phyloP scores from a whole-genome alignment of 2,888 invertebrate species.

The Apotomis betuletana region DNA sequence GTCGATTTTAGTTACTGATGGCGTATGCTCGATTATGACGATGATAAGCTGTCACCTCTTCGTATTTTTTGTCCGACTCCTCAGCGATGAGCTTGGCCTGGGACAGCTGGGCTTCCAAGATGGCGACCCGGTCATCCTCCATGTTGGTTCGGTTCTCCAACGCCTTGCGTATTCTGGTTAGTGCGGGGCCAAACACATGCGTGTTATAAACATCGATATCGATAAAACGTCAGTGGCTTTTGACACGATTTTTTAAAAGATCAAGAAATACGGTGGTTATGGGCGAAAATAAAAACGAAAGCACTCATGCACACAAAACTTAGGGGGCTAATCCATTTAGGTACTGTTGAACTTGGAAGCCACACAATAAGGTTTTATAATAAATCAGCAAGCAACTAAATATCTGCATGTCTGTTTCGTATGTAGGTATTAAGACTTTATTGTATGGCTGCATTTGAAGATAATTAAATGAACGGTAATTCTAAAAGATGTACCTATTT shows the following conservation, averaged over 20 bases:
- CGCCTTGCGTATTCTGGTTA: constrained; percentile 97
- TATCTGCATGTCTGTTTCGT: constrained; percentile 7
- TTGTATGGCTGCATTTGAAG: constrained; percentile 34
- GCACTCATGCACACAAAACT: constrained; percentile 65
- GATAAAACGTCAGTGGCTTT: constrained; percentile 51
- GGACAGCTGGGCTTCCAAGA: constrained; percentile 98
- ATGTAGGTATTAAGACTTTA: constrained; percentile 12
- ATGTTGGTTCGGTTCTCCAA: constrained; percentile 99
- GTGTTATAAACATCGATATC: constrained; percentile 78
- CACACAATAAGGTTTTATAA: constrained; percentile 43
- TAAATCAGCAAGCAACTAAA: constrained; percentile 52
- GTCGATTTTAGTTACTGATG: constrained; percentile 1
- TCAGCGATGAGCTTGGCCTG: constrained; percentile 99
- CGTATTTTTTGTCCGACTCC: constrained; percentile 99
- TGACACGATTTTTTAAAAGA: constrained; percentile 44
- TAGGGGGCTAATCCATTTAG: constrained; percentile 30
- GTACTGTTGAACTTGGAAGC: constrained; percentile 28
- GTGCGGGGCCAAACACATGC: constrained; percentile 83
- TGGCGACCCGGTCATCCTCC: constrained; percentile 99
- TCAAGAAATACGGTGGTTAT: constrained; percentile 73
- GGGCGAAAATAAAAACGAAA: constrained; percentile 64
- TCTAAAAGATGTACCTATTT: neutral
- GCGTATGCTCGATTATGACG: constrained; percentile 44
- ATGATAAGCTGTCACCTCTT: constrained; percentile 92
- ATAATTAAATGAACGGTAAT: neutral